Conservation (phyloP, 2,113 vertebrate genomes). For the Ochotona curzoniae region DNA sequence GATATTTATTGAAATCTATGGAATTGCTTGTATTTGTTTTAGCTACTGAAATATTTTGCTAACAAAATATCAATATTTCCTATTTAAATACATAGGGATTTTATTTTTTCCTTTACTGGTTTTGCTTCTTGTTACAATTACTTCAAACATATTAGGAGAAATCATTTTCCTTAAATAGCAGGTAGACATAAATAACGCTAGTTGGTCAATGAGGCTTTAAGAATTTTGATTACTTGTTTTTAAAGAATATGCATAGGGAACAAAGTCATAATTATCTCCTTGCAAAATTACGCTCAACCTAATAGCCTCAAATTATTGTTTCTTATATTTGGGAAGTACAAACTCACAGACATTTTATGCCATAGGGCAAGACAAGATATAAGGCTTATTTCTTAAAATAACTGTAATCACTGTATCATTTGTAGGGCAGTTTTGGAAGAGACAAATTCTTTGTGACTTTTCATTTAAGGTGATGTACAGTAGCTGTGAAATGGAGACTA, state of each 20-base stretch:
- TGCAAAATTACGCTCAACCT: neutral
- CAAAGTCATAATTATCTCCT: neutral
- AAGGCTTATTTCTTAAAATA: neutral
- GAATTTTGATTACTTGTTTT: neutral
- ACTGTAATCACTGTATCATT: too few species aligned
- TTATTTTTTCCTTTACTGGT: neutral
- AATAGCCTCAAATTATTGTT: neutral
- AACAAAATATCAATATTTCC: neutral
- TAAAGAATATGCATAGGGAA: neutral
- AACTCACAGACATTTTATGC: neutral
- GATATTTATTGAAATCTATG: too few species aligned
- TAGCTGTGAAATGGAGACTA: too few species aligned
- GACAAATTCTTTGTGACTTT: too few species aligned
- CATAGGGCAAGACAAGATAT: neutral
- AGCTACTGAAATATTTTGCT: neutral
- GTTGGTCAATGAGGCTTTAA: neutral
- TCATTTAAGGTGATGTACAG: too few species aligned
- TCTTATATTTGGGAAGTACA: neutral
- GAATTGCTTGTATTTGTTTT: neutral
- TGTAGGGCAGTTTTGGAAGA: too few species aligned
- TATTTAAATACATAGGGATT: neutral
- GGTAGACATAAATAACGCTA: neutral
- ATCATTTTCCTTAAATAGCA: neutral
- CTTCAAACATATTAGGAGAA: neutral
- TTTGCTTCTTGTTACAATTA: neutral